Evolutionary conservation across 2,113 vertebrate genomes (phyloP).

Genomic region (Octodon degus): DNA sequence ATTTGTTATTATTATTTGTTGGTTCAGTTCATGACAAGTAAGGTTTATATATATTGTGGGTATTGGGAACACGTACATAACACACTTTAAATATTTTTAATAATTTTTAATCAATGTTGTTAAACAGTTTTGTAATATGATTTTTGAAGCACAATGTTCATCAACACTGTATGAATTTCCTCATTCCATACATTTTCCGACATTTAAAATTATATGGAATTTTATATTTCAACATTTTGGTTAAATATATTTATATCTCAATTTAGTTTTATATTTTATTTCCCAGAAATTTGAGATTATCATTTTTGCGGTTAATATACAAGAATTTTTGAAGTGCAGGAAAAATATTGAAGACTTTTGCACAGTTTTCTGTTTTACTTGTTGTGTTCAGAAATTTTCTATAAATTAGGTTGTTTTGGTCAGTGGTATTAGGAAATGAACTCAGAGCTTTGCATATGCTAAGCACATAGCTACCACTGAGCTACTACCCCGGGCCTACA

Average conservation of each 20-base stretch:
- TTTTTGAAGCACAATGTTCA: not conserved
- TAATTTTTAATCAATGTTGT: not conserved
- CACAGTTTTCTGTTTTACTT: not conserved
- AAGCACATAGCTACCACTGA: not conserved
- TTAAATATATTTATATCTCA: not conserved
- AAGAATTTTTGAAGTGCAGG: not conserved
- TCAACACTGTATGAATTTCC: not conserved
- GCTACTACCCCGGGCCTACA: not conserved
- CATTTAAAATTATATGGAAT: not conserved
- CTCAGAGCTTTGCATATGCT: not conserved
- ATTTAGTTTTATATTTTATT: not conserved
- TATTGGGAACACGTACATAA: not conserved
- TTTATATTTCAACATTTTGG: not conserved
- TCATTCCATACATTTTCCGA: not conserved
- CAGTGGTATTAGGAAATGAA: not conserved
- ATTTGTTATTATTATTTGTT: not conserved
- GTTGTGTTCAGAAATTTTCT: not conserved
- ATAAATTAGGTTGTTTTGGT: not conserved
- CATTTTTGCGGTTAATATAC: not conserved
- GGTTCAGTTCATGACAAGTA: not conserved
- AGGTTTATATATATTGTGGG: not conserved
- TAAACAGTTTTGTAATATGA: not conserved
- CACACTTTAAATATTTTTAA: not conserved
- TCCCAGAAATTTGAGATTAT: not conserved
- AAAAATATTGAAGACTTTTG: not conserved